These are phyloP conservation scores for Corythornis leucogaster DNA, from an alignment of 2,797 vertebrate species.

Conservation along the genomic window DNA sequence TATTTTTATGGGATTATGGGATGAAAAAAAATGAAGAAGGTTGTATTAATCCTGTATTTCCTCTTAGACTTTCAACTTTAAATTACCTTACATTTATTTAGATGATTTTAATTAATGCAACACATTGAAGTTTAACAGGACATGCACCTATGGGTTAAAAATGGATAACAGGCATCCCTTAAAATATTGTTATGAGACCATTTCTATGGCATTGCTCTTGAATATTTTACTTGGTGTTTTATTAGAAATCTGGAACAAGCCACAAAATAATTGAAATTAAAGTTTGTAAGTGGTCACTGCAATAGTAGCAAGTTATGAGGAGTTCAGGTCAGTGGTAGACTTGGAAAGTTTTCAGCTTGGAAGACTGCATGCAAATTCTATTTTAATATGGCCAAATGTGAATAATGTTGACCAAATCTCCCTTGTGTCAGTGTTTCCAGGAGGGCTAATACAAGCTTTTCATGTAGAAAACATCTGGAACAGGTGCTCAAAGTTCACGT, in stretches of 20 bases:
- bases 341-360: background rate
- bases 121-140: background rate
- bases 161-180: background rate
- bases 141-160: background rate
- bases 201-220: background rate
- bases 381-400: background rate
- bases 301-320: background rate
- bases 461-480: background rate
- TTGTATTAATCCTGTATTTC: background rate
- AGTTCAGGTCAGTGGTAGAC: background rate
- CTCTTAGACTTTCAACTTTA: background rate
- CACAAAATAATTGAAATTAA: background rate
- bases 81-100: background rate
- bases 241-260: background rate
- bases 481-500: background rate
- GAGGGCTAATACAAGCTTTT: background rate
- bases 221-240: background rate
- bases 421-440: background rate
- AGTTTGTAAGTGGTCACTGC: background rate
- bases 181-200: background rate
- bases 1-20: background rate
- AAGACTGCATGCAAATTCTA: background rate
- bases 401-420: background rate
- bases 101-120: background rate
- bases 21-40: background rate